phyloP scores from a whole-genome alignment of 2,797 vertebrate species.

The Bradypus variegatus region DNA sequence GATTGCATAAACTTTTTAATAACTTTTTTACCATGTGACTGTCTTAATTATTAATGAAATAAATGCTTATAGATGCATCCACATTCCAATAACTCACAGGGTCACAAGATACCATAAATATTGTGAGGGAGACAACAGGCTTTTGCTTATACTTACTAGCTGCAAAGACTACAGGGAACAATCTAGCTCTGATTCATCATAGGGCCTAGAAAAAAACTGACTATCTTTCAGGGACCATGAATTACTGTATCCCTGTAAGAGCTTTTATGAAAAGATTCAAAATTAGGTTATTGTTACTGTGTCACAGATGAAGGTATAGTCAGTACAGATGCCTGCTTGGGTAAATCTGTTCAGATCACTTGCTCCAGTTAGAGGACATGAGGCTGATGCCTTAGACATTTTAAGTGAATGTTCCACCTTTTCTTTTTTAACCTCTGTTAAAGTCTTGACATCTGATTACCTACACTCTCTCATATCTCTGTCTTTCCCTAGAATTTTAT shows the following conservation, averaged over 20 bases:
- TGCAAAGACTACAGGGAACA: neutral
- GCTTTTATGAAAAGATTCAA: neutral
- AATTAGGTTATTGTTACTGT: neutral
- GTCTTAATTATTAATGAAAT: neutral
- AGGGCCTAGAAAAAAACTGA: neutral
- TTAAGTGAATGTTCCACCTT: neutral
- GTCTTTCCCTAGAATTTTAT: neutral
- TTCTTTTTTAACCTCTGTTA: neutral
- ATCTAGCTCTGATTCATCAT: neutral
- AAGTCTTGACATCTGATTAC: neutral
- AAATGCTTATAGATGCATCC: neutral
- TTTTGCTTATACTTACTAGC: neutral
- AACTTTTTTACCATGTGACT: neutral
- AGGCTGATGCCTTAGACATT: neutral
- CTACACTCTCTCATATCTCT: neutral
- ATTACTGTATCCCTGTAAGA: neutral
- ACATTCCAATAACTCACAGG: neutral
- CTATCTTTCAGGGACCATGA: neutral
- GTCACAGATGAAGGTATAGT: neutral
- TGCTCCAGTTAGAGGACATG: neutral
- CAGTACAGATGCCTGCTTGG: neutral
- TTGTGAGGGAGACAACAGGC: neutral
- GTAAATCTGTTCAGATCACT: neutral
- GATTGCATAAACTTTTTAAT: neutral
- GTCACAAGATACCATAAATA: neutral